Evolutionary conservation across 2,113 vertebrate species (phyloP).

Genomic region (Strix aluco): DNA sequence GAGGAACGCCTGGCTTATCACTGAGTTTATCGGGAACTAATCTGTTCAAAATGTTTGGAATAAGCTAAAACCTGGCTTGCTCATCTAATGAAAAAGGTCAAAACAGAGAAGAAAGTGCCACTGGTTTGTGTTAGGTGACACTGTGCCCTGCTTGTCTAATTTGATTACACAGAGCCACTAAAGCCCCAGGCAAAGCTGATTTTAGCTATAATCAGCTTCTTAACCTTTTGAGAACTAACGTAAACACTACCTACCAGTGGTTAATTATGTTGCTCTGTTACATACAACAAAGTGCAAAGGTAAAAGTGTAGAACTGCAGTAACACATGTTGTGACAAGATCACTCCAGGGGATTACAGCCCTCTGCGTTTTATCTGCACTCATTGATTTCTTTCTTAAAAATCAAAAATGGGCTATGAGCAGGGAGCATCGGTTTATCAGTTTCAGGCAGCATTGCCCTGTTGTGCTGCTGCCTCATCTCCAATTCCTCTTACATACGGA

Average conservation of each 20-base stretch:
- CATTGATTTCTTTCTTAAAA: conserved; percentile 28
- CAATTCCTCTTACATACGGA: not conserved
- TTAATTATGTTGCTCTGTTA: conserved; percentile 74
- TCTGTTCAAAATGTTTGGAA: conserved; percentile 68
- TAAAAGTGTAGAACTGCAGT: conserved; percentile 59
- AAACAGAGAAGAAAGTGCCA: conserved; percentile 73
- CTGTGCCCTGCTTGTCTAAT: conserved; percentile 83
- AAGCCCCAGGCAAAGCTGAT: conserved; percentile 82
- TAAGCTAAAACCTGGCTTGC: conserved; percentile 64
- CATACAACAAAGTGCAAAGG: conserved; percentile 73
- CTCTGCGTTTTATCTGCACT: not conserved
- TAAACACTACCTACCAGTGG: conserved; percentile 80
- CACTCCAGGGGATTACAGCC: conserved; percentile 53
- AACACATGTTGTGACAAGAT: conserved; percentile 71
- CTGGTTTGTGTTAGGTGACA: conserved; percentile 82
- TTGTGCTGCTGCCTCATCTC: not conserved
- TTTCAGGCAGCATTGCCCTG: not conserved
- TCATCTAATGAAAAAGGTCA: conserved; percentile 69
- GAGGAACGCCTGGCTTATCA: not conserved
- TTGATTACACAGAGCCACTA: conserved; percentile 81
- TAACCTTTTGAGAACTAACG: conserved; percentile 84
- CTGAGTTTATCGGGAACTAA: conserved; percentile 55
- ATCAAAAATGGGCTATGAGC: not conserved
- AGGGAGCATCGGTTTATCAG: not conserved
- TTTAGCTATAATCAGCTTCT: conserved; percentile 85